A percentile compares a stretch with the other conserved stretches of the same genome.
Conservation (phyloP, 2,888 invertebrate genomes). For the Pimpla rufipes region DNA sequence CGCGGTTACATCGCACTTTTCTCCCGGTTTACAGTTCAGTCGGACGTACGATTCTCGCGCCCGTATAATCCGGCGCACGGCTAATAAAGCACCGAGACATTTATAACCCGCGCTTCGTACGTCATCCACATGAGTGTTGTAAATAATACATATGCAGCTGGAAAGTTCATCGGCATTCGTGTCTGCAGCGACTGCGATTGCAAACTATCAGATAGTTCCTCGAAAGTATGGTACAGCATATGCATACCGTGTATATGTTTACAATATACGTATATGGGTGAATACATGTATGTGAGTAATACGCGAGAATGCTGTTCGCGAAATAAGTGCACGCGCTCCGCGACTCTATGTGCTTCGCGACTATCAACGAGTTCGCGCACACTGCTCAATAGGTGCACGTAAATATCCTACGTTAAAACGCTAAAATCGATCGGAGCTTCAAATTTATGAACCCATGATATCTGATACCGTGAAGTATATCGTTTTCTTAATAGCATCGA, state of each 20-base stretch:
- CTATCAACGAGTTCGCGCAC: conserved; percentile 59
- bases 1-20: conserved; percentile 10
- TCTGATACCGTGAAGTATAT: conserved; percentile 3
- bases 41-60: conserved; percentile 52
- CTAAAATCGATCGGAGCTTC: conserved; percentile 4
- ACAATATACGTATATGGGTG: neutral
- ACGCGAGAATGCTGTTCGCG: conserved; percentile 61
- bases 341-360: conserved; percentile 56
- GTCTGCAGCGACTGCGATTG: conserved; percentile 58
- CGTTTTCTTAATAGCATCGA: too few species aligned
- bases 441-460: conserved; percentile 42
- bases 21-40: conserved; percentile 44
- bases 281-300: conserved; percentile 34
- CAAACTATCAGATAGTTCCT: conserved; percentile 68
- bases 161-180: conserved; percentile 70
- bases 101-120: conserved; percentile 65
- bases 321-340: conserved; percentile 67
- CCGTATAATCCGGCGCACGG: conserved; percentile 67
- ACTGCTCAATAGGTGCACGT: neutral
- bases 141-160: conserved; percentile 68
- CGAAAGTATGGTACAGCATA: conserved; percentile 60
- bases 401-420: conserved; percentile 2
- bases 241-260: conserved; percentile 21
- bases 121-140: conserved; percentile 66
- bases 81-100: conserved; percentile 72